Conservation (phyloP, 2,888 invertebrate species). For the Pachycephus smyrnensis region DNA sequence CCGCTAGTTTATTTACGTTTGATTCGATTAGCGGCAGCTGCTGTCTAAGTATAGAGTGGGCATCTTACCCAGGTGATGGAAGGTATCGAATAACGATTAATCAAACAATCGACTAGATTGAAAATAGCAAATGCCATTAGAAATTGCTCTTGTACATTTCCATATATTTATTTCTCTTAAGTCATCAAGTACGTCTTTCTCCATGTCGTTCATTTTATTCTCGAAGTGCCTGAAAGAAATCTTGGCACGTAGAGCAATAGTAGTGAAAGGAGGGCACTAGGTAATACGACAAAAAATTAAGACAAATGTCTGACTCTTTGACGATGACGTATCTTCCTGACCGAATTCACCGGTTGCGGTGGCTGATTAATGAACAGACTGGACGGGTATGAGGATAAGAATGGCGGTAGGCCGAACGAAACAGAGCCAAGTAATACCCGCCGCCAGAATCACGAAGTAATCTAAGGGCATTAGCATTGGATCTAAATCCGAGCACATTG, state of each 20-base stretch:
- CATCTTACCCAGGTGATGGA: constrained; percentile 37
- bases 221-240: not conserved
- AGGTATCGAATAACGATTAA: constrained; percentile 52
- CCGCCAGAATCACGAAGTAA: constrained; percentile 40
- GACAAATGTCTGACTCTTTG: not conserved
- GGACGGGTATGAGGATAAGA: not conserved
- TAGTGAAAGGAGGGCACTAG: not conserved
- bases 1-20: constrained; percentile 58
- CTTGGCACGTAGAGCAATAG: not conserved
- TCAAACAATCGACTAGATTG: constrained; percentile 3
- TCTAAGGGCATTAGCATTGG: constrained; percentile 62
- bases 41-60: constrained; percentile 49
- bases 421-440: constrained; percentile 56
- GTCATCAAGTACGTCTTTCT: not conserved
- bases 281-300: not conserved
- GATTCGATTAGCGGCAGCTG: constrained; percentile 55
- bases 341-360: not conserved
- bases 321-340: not conserved
- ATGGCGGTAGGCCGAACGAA: not conserved
- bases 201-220: not conserved
- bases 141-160: not conserved
- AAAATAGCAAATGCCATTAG: not conserved
- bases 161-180: not conserved
- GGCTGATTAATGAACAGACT: not conserved
- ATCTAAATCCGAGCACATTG: constrained; percentile 55